A percentile compares a stretch with the other conserved stretches of the same genome.
These are phyloP conservation scores for Oscheius sp. DNA, from an alignment of 1,140 invertebrate species.

Conservation along the genomic window DNA sequence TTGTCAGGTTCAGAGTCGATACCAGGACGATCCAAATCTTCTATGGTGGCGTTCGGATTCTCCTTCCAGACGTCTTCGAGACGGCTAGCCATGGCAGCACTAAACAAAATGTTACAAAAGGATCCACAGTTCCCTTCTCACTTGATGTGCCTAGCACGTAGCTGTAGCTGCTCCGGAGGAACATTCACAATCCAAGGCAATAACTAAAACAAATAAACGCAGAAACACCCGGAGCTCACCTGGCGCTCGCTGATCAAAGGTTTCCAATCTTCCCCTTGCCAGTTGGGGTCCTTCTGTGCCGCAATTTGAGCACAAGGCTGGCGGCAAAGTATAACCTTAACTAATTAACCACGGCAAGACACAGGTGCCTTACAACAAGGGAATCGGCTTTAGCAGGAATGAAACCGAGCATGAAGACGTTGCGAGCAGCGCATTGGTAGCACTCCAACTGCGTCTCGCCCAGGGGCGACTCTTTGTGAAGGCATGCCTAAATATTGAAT, in stretches of 20 bases:
- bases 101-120: background rate
- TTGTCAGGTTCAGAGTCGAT: constrained; percentile 95
- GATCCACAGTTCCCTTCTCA: constrained; percentile 1
- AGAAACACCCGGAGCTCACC: background rate
- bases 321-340: constrained; percentile 9
- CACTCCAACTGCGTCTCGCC: constrained; percentile 97
- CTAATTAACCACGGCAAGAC: background rate
- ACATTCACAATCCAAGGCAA: constrained; percentile 23
- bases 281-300: constrained; percentile 16
- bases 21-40: constrained; percentile 94
- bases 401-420: constrained; percentile 96
- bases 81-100: background rate
- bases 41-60: constrained; percentile 92
- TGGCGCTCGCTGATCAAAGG: constrained; percentile 17
- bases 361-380: constrained; percentile 73
- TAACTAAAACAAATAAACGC: background rate
- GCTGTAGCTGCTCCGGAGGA: constrained; percentile 1
- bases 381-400: constrained; percentile 98
- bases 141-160: constrained; percentile 20
- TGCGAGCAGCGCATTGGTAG: constrained; percentile 94
- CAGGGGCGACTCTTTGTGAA: constrained; percentile 93
- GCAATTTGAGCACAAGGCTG: constrained; percentile 8
- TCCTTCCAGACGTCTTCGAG: constrained; percentile 98
- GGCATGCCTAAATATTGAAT: constrained; percentile 39
- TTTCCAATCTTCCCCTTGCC: constrained; percentile 26